Base-by-base conservation (phyloP, 2,888 invertebrate species). In the Chaetogeoica ovagalla region DNA sequence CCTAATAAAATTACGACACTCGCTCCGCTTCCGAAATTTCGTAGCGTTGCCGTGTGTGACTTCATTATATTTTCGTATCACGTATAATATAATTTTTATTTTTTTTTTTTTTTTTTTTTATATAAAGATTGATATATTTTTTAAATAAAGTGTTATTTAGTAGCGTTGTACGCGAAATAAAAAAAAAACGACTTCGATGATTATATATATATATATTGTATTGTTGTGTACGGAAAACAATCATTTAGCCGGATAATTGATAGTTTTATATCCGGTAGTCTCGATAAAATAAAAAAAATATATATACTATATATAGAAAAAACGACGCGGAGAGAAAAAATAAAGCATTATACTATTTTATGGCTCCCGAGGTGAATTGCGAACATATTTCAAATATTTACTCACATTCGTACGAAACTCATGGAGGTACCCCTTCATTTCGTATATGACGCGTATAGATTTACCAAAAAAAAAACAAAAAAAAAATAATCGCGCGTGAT, bases 331-430 rank as follows among this genome's bases (percentile, higher is more conserved):
- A 60, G 21, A 21, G 9, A 39, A 43, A 37, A 59, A 71, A 9
- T 17, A 17, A 43, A 7, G 6, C 60, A 43, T 9, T 37, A 59
- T 43, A 23, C 0, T 43, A 21, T 63, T 65, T 17, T 74, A 23
- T 13, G 39, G 21, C 37, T 8, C 15, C 6, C 15, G 30, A 62
- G 62, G 69, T 68, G 9, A 66, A 75, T 43, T 37, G 48, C 48
- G 37, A 62, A 23, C 39, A 70, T 30, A 30, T 70, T 79, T 79
- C 77, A 63, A 70, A 79, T 79, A 79, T 79, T 79, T 79, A 79
- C 77, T 63, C 63, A 37, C 30, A 63, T 48, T 37, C 52, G 4
- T 30, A 55, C 21, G 15, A 75, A 59, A 66, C n/a, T 13, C 57
- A 21, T 43, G 55, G 43, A 9, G 43, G 43, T 30, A 30, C 30